These are phyloP conservation scores for Toxostoma redivivum DNA, from an alignment of 2,113 vertebrate species.

Conservation along the genomic window DNA sequence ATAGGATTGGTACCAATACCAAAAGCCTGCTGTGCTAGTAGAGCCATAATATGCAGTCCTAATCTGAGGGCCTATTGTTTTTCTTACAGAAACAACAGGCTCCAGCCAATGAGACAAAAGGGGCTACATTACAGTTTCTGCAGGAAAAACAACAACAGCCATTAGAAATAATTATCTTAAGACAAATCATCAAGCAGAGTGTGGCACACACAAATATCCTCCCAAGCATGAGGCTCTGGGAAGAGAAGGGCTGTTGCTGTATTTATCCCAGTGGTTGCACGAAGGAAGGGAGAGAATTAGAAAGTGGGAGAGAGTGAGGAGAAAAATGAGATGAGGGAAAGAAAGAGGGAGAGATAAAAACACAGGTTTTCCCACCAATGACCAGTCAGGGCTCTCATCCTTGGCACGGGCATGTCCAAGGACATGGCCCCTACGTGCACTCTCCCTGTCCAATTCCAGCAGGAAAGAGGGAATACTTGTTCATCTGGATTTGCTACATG, in stretches of 20 bases:
- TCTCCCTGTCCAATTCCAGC: not conserved
- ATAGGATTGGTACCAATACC: slow-evolving; percentile 78
- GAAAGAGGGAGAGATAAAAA: not conserved
- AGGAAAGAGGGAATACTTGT: not conserved
- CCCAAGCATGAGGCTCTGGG: slow-evolving; percentile 15
- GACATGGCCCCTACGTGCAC: fast-evolving
- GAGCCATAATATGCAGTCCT: slow-evolving; percentile 75
- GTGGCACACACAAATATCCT: slow-evolving; percentile 49
- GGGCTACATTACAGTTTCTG: slow-evolving; percentile 71
- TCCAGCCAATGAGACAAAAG: slow-evolving; percentile 70
- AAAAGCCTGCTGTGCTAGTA: slow-evolving; percentile 75
- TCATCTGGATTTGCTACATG: slow-evolving; percentile 10
- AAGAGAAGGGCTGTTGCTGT: slow-evolving; percentile 11
- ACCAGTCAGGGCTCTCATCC: not conserved
- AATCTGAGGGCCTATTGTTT: slow-evolving; percentile 78
- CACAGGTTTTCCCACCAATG: not conserved
- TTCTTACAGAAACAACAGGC: slow-evolving; percentile 76
- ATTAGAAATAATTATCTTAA: slow-evolving; percentile 70
- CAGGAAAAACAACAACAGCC: slow-evolving; percentile 67
- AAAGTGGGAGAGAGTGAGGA: not conserved
- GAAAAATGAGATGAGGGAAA: not conserved
- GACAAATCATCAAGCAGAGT: slow-evolving; percentile 38
- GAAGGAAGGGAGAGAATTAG: not conserved
- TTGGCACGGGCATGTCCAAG: not conserved
- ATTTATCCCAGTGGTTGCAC: not conserved